Conservation (phyloP, 1,140 invertebrate species). For the Drosophila murphyi region DNA sequence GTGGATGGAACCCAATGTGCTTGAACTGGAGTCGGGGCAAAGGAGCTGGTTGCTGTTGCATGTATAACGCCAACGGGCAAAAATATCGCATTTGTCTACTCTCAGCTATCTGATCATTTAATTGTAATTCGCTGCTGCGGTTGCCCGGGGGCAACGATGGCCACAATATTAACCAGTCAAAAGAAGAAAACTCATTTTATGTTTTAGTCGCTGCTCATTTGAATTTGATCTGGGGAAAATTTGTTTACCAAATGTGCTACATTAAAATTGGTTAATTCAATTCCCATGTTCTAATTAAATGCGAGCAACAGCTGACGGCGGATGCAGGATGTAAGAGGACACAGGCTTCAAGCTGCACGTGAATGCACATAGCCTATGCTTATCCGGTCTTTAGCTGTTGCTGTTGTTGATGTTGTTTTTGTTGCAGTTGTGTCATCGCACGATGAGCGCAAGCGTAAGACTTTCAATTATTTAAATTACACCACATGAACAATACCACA, state of each 20-base stretch:
- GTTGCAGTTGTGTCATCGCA: conserved; percentile 50
- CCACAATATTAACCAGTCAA: conserved; percentile 4
- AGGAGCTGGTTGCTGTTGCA: conserved; percentile 19
- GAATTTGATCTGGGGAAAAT: conserved; percentile 47
- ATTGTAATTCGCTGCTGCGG: conserved; percentile 75
- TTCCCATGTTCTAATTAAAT: conserved; percentile 71
- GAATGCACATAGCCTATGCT: conserved; percentile 10
- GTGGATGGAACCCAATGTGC: neutral
- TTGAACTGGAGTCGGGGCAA: conserved; percentile 14
- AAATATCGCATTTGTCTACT: conserved; percentile 66
- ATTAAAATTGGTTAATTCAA: conserved; percentile 79
- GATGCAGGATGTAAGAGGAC: conserved; percentile 23
- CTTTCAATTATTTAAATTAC: conserved; percentile 84
- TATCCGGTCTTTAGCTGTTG: conserved; percentile 64
- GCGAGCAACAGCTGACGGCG: conserved; percentile 37
- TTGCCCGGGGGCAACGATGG: conserved; percentile 26
- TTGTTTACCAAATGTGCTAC: conserved; percentile 13
- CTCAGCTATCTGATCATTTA: conserved; percentile 73
- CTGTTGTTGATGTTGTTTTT: conserved; percentile 32
- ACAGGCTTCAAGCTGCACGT: conserved; percentile 9
- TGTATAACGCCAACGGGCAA: conserved; percentile 32
- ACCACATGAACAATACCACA: conserved; percentile 83
- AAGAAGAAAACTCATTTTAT: conserved; percentile 32
- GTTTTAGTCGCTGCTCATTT: conserved; percentile 68
- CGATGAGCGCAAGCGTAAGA: conserved; percentile 81